Conservation (phyloP, 2,113 vertebrate species). For the Myiagra hebetior region DNA sequence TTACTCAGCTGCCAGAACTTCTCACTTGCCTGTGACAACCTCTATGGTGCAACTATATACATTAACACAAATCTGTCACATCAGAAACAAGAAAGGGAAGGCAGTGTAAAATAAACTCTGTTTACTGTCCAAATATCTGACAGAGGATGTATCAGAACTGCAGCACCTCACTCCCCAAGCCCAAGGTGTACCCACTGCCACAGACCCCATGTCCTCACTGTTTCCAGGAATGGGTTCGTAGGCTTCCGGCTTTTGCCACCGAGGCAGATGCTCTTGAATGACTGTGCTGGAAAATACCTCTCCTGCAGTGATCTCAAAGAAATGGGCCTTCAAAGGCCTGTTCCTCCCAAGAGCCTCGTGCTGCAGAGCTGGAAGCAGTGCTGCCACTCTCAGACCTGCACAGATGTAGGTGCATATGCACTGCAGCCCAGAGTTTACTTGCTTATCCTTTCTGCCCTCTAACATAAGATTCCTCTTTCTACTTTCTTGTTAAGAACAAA, state of each 20-base stretch:
- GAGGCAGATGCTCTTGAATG: neutral
- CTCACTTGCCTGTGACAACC: constrained; percentile 40
- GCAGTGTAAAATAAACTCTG: neutral
- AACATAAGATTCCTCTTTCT: neutral
- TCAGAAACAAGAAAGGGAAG: neutral
- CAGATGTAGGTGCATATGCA: no score
- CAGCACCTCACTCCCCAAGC: neutral
- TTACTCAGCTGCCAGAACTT: constrained; percentile 34
- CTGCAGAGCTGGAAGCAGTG: neutral
- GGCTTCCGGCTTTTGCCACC: neutral
- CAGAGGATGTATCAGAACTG: neutral
- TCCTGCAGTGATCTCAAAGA: neutral
- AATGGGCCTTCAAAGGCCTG: neutral
- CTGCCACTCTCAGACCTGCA: neutral
- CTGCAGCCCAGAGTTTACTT: neutral
- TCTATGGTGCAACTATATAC: neutral
- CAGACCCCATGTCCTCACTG: neutral
- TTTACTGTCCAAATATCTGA: constrained; percentile 29
- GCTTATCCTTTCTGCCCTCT: neutral
- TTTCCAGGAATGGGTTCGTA: neutral
- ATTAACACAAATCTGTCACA: constrained; percentile 38
- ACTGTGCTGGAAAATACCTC: neutral
- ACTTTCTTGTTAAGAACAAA: neutral
- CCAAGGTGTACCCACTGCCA: neutral
- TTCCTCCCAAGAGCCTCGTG: rapidly evolving